A percentile compares a stretch with the other conserved stretches of the same genome.
These are phyloP conservation scores for Tiaroga cobitis DNA, from an alignment of 2,797 vertebrate species.

Conservation along the genomic window DNA sequence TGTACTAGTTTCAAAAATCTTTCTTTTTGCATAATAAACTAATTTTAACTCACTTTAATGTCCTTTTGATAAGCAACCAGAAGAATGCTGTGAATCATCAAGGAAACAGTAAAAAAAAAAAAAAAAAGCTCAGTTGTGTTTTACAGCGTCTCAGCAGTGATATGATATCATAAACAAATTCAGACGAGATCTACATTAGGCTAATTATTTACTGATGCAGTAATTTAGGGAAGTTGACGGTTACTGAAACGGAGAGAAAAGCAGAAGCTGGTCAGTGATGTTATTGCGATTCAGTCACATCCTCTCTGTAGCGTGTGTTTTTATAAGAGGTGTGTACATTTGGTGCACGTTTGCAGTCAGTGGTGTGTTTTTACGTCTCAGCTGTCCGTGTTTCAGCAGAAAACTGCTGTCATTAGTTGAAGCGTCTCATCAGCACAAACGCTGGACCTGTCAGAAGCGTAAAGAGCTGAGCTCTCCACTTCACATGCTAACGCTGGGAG, in stretches of 20 bases:
- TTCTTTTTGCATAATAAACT: background rate
- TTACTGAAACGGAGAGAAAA: background rate
- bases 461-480: constrained; percentile 34
- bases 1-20: background rate
- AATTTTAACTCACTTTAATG: background rate
- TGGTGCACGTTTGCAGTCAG: background rate
- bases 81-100: background rate
- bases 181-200: no score
- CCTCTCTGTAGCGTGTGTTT: constrained; percentile 1
- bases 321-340: background rate
- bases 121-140: no score
- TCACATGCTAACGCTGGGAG: background rate
- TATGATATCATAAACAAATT: background rate
- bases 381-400: constrained; percentile 20
- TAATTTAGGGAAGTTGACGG: background rate
- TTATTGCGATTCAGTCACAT: background rate
- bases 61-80: background rate
- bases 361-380: background rate
- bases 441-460: constrained; percentile 3
- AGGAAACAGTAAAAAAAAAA: background rate
- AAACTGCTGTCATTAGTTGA: constrained; percentile 21
- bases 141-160: background rate
- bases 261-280: background rate
- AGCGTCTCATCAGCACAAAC: constrained; percentile 33
- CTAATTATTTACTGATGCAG: background rate